Evolutionary conservation across 2,888 invertebrate species (phyloP), one percentile per base, ranked within the genome.

Genomic region (Atethmia centrago): DNA sequence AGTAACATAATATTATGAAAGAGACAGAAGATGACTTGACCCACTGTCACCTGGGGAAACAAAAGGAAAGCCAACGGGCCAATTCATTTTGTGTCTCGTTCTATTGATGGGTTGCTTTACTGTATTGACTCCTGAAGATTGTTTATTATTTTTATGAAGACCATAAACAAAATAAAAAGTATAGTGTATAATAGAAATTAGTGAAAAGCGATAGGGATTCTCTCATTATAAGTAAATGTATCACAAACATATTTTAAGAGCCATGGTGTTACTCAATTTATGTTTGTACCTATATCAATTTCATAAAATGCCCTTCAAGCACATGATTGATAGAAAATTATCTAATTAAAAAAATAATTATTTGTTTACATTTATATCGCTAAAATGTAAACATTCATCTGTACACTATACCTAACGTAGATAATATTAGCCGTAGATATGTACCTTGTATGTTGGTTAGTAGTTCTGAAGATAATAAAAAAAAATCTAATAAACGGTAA

Each of bases 371-470:
- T 83, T n/a, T n/a, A n/a, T 86, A 74, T 86, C 40, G 75, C 83
- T 81, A 81, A 73, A 83, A 80, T 88, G 88, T 90, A 89, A 87
- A 83, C 82, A 74, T 82, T 81, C 67, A 78, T 79, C 82, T 83
- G 87, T 86, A 88, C 83, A 88, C 83, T 90, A 88, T 87, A n/a
- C n/a, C n/a, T n/a, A 84, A 86, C 84, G 89, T 86, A 77, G 80
- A 72, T 83, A 84, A 81, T 84, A 90, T 87, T 93, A 93, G 93
- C 81, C 87, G 91, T 94, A 94, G 93, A 89, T 87, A 90, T 91
- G 90, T 92, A 92, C 90, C 90, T 88, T 91, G 89, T 90, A 88
- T 86, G 93, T 93, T 93, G 89, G 86, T 92, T 94, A 94, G 88
- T 92, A 88, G 93, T 94, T 94, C 90, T 89, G 89, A 93, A 88